phyloP scores from a whole-genome alignment of 2,888 invertebrate species.

The Oligia fasciuncula region DNA sequence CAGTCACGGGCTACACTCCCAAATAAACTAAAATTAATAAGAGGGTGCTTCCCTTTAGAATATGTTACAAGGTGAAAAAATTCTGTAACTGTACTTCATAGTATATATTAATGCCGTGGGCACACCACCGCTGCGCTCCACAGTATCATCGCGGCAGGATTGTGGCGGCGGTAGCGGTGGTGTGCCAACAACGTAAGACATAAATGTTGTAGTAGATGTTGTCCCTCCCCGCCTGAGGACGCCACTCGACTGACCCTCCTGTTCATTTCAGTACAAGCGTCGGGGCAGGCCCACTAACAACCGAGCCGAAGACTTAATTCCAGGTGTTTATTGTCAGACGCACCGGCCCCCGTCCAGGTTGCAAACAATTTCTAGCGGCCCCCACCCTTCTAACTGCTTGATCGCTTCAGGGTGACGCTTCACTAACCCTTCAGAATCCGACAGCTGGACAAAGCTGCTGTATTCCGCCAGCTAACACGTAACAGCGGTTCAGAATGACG shows the following conservation, averaged over 20 bases:
- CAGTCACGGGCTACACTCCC: slow-evolving; percentile 20
- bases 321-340: slow-evolving; percentile 80
- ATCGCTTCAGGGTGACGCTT: slow-evolving; percentile 83
- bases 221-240: slow-evolving; percentile 54
- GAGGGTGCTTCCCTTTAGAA: background rate
- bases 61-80: background rate
- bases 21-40: slow-evolving; percentile 9
- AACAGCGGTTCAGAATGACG: slow-evolving; percentile 63
- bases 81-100: slow-evolving; percentile 52
- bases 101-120: slow-evolving; percentile 21
- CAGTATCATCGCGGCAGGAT: background rate
- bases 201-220: slow-evolving; percentile 69
- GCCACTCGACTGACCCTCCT: slow-evolving; percentile 73
- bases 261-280: slow-evolving; percentile 89
- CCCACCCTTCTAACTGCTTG: slow-evolving; percentile 74
- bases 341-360: slow-evolving; percentile 83
- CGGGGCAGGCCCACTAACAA: slow-evolving; percentile 88
- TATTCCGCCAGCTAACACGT: slow-evolving; percentile 53
- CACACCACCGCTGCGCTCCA: slow-evolving; percentile 1
- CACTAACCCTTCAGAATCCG: slow-evolving; percentile 74
- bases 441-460: slow-evolving; percentile 42
- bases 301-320: slow-evolving; percentile 81
- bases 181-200: slow-evolving; percentile 17
- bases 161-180: background rate
- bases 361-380: slow-evolving; percentile 82